Conservation (phyloP, 2,888 invertebrate genomes). For the Volucella bombylans region DNA sequence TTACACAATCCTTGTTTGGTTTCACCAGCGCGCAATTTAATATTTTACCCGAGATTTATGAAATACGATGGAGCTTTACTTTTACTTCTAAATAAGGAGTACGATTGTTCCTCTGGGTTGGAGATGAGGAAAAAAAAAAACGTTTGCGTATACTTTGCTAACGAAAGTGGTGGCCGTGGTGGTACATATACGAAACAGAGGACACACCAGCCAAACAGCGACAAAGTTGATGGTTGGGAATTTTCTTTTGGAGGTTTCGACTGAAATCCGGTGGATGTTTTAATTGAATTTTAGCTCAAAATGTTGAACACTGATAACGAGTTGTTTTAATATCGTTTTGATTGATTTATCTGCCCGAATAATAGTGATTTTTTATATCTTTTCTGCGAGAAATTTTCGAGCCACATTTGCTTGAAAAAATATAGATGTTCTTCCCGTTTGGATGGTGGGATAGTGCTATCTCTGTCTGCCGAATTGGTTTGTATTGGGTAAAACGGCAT, state of each 20-base stretch:
- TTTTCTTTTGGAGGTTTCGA: conserved; percentile 13
- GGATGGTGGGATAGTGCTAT: not conserved
- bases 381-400: conserved; percentile 47
- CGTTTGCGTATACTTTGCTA: conserved; percentile 34
- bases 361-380: conserved; percentile 20
- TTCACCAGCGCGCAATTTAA: not conserved
- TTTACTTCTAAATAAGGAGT: conserved; percentile 60
- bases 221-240: not conserved
- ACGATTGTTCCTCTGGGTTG: conserved; percentile 24
- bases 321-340: conserved; percentile 12
- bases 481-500: conserved; percentile 6
- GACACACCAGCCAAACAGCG: conserved; percentile 30
- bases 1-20: conserved; percentile 10
- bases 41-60: not conserved
- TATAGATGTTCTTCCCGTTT: conserved; percentile 43
- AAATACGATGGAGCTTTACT: not conserved
- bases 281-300: conserved; percentile 10
- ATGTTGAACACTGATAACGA: not conserved
- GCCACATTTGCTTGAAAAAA: conserved; percentile 62
- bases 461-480: conserved; percentile 5
- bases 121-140: not conserved
- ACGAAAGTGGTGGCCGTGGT: conserved; percentile 44
- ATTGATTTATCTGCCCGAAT: conserved; percentile 15
- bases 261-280: not conserved
- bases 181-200: conserved; percentile 17